A percentile compares a stretch with the other conserved stretches of the same genome.
Evolutionary conservation across 2,113 vertebrate genomes (phyloP).

Genomic region (Mohoua ochrocephala): DNA sequence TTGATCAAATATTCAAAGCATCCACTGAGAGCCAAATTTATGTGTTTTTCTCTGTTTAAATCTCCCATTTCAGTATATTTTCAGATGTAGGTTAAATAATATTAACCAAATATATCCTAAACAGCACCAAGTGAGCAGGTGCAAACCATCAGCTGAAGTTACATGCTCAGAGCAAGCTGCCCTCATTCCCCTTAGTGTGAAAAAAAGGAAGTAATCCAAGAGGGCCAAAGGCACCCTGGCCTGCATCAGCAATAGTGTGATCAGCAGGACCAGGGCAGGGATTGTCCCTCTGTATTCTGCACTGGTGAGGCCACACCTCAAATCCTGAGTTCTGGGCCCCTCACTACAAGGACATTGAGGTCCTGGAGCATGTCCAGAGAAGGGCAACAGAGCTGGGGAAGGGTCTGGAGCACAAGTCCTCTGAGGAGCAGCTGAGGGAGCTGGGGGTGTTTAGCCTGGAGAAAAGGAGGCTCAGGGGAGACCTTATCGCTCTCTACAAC

Average conservation of each 20-base stretch:
- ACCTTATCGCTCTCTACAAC: accelerated
- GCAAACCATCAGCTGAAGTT: not conserved
- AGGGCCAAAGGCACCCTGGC: not conserved
- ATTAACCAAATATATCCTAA: not conserved
- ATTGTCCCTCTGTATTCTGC: accelerated
- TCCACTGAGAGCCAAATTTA: not conserved
- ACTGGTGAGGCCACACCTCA: no score
- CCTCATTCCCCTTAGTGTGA: not conserved
- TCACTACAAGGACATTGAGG: not conserved
- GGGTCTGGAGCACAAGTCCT: not conserved
- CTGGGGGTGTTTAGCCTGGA: not conserved
- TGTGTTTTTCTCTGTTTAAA: not conserved
- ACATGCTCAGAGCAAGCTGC: not conserved
- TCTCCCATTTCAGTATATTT: not conserved
- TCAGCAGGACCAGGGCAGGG: not conserved
- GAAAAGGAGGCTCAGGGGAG: not conserved
- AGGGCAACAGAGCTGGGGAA: accelerated
- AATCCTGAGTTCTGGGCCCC: not conserved
- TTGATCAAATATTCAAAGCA: not conserved
- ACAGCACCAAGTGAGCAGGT: not conserved
- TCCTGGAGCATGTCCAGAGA: accelerated
- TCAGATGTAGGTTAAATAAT: not conserved
- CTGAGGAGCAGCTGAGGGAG: not conserved
- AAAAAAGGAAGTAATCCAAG: not conserved
- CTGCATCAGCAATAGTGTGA: not conserved